Conservation (phyloP, 2,888 invertebrate species). For the Ormyrus pomaceus region DNA sequence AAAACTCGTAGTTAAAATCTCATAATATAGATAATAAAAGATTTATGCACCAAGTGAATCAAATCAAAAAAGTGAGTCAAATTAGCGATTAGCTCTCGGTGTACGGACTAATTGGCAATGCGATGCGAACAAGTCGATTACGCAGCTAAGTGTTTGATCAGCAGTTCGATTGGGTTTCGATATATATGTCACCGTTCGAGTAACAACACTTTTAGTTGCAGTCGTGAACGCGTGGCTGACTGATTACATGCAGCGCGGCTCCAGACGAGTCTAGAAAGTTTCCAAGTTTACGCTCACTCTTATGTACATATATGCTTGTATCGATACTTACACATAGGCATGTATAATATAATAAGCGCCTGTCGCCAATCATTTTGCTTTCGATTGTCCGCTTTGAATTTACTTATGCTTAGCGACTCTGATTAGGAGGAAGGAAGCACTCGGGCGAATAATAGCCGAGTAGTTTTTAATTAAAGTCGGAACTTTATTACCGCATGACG, state of each 20-base stretch:
- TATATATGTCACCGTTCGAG: slow-evolving; percentile 1
- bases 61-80: slow-evolving; percentile 15
- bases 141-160: not conserved
- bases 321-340: slow-evolving; percentile 8
- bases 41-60: not conserved
- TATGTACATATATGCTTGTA: not conserved
- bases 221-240: not conserved
- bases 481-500: too few relatives aligned
- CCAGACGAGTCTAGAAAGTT: slow-evolving; percentile 30
- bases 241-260: not conserved
- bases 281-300: slow-evolving; percentile 24
- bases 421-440: slow-evolving; percentile 8
- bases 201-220: not conserved
- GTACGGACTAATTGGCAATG: slow-evolving; percentile 30
- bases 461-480: too few relatives aligned
- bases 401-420: too few relatives aligned
- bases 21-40: not conserved
- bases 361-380: slow-evolving; percentile 34
- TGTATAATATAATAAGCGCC: slow-evolving; percentile 16
- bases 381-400: not conserved
- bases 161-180: not conserved
- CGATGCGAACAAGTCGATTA: slow-evolving; percentile 17
- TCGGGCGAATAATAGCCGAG: too few relatives aligned
- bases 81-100: slow-evolving; percentile 25
- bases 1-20: not conserved